Percentiles rank a stretch among this genome's conserved stretches.
Evolutionary conservation across 1,140 invertebrate genomes (phyloP).

Genomic region (Brachionus rubens): DNA sequence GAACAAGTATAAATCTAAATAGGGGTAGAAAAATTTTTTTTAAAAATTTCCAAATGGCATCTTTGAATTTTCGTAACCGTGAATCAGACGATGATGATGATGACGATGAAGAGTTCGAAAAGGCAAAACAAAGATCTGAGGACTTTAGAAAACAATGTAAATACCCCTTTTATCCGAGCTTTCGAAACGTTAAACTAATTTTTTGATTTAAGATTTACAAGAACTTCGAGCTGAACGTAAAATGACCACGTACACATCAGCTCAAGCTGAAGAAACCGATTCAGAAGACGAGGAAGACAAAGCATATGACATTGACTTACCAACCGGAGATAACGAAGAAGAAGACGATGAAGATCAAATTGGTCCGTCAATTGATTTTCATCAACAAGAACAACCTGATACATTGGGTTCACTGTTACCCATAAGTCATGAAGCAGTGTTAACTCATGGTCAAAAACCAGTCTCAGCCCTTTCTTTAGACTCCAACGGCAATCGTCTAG

Average conservation of each 20-base stretch:
- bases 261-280: neutral
- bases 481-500: conserved; percentile 82
- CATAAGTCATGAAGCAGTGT: conserved; percentile 15
- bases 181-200: neutral
- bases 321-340: neutral
- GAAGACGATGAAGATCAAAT: neutral
- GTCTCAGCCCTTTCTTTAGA: conserved; percentile 79
- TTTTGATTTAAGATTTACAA: neutral
- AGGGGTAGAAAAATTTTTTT: no score
- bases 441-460: conserved; percentile 45
- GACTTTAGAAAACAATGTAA: conserved; percentile 9
- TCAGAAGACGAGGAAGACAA: neutral
- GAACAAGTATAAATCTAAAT: no score
- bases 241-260: conserved; percentile 5
- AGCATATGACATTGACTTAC: neutral
- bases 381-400: neutral
- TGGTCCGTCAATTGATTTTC: conserved; percentile 22
- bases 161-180: neutral
- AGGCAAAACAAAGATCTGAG: neutral
- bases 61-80: neutral
- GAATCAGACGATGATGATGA: neutral
- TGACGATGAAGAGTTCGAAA: neutral
- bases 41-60: conserved; percentile 32
- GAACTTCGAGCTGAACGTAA: conserved; percentile 12
- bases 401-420: neutral